Base-by-base conservation (phyloP, 2,797 vertebrate species). In the Melanotaenia pygmaea region DNA sequence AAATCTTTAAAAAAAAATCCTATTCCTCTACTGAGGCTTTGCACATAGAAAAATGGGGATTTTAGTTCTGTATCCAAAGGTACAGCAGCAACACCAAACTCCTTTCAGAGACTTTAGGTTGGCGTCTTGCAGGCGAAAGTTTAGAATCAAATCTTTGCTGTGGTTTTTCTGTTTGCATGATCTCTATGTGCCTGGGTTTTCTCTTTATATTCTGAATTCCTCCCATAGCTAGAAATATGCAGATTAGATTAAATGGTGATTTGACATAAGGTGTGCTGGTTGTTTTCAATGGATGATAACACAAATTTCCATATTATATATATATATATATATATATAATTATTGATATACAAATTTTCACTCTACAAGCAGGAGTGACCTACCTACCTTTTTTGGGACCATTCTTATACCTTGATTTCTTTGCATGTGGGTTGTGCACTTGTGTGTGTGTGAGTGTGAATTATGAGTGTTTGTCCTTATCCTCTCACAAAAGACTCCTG, bases 401-500 rank as follows among this genome's bases (percentile, higher is more conserved):
- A 54, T 4, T 57, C 54, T 14, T 18, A 14, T 7, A 54, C 24
- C 4, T 54, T 26, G 22, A 54, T 8, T 30, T 18, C 28, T 32
- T 8, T 9, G 14, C 14, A 13, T 54, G 50, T 13, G 54, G 5
- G 54, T 50, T 26, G 54, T 72, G 20, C 4, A 0, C 26, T 22
- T 59, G 12, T 65, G 58, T 64, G 24, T 22, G 58, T 26, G 30
- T 67, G 74, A 63, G 57, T 69, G 40, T 77, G 72, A 74, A 61
- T 61, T 61, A 66, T 45, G 74, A 28, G 65, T 11, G 9, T 56
- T 72, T 76, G 75, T 50, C 72, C 38, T 80, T 71, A 56, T 79
- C 54, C 58, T 28, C 28, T 50, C 59, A 73, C 70, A 83, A 80
- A 79, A 73, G 59, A 76, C 80, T 70, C 71, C 70, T 85, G 85